Conservation (phyloP, 2,888 invertebrate species). For the Macaria notata region DNA sequence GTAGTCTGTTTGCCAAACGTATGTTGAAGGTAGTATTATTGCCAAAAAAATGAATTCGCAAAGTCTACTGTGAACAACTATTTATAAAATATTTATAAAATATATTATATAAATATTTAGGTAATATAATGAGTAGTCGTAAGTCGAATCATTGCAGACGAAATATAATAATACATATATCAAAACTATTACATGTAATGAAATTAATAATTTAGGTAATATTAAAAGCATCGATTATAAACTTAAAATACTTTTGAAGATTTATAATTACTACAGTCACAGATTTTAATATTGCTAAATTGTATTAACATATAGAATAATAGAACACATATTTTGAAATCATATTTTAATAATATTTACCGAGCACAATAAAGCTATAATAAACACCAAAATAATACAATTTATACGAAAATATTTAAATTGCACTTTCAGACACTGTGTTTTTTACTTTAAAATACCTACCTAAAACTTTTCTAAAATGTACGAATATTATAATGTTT, state of each 20-base stretch:
- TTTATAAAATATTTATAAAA: background rate
- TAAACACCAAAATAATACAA: conserved; percentile 31
- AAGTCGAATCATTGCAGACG: conserved; percentile 46
- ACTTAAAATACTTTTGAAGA: background rate
- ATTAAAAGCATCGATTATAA: background rate
- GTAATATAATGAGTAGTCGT: conserved; percentile 10
- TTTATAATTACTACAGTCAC: conserved; percentile 3
- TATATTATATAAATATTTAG: background rate
- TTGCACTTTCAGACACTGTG: conserved; percentile 15
- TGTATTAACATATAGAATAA: conserved; percentile 10
- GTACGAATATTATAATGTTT: too few species aligned
- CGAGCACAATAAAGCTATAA: conserved; percentile 29
- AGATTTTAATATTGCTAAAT: conserved; percentile 5
- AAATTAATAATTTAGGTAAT: conserved; percentile 5
- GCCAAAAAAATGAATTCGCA: too few species aligned
- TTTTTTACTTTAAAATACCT: background rate
- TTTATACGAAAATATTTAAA: conserved; percentile 28
- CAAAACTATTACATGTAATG: conserved; percentile 10
- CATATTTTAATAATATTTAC: conserved; percentile 27
- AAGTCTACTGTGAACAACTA: too few species aligned
- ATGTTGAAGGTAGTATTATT: too few species aligned
- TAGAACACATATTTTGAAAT: conserved; percentile 39
- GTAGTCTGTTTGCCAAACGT: too few species aligned
- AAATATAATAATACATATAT: conserved; percentile 34
- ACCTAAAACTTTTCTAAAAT: background rate